phyloP scores from a whole-genome alignment of 2,113 vertebrate species.

The Oxyruncus cristatus region DNA sequence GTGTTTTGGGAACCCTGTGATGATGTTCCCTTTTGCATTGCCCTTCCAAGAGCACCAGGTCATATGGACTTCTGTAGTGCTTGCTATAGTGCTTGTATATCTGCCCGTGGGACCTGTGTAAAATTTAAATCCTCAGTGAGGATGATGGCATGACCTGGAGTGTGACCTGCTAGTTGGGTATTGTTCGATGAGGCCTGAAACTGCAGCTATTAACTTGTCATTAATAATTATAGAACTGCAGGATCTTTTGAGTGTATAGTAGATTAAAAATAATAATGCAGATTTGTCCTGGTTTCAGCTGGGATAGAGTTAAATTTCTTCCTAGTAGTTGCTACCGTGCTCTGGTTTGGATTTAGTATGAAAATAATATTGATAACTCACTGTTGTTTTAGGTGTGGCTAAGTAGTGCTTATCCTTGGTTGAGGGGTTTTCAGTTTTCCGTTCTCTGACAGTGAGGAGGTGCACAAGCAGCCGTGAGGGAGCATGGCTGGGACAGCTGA shows the following conservation, averaged over 20 bases:
- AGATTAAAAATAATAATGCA: neutral
- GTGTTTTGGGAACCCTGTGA: neutral
- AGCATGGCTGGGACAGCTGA: neutral
- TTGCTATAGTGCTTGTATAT: accelerated
- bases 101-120: neutral
- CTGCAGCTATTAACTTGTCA: neutral
- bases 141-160: neutral
- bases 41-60: neutral
- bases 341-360: neutral
- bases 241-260: neutral
- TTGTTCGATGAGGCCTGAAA: neutral
- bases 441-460: accelerated
- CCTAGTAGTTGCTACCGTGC: neutral
- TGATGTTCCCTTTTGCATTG: neutral
- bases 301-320: neutral
- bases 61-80: neutral
- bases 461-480: neutral
- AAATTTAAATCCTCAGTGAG: neutral
- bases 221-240: neutral
- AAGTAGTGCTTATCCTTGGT: neutral
- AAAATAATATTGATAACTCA: neutral
- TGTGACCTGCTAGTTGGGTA: neutral
- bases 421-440: neutral
- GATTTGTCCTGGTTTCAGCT: neutral
- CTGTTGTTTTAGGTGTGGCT: neutral